Base-by-base conservation (phyloP, 23 tunicate genomes). In the Trididemnum clinides region DNA sequence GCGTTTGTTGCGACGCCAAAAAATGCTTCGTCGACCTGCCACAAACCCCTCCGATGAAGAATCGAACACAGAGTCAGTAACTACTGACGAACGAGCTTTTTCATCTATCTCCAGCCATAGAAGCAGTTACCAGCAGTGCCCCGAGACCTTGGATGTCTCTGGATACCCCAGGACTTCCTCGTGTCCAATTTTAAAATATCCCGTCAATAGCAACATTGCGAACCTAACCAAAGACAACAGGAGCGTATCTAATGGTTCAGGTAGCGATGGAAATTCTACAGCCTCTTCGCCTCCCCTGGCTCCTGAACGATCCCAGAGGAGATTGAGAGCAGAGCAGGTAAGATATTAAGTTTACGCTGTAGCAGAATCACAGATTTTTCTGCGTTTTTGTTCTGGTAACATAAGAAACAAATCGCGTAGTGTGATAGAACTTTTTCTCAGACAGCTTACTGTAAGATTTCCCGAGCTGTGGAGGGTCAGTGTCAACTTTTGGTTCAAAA, bases 51-150 rank as follows among this genome's bases (percentile, higher is more conserved):
- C 89, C 64, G 95, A 90, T 50, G 95, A 90, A 34, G 95, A 90
- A 85, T 90, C 95, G 6, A 90, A 90, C 86, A 90, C 95, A 26
- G 95, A 90, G 50, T 90, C 95, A 0, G 84, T 90, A 27, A 76
- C 84, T 7, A 84, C 89, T 6, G 95, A 90, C 64, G 95, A 90
- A 7, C 85, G 89, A 28, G 75, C 79, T 7, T 70, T 72, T 58
- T 90, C 95, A 34, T 71, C 87, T n/a, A 39, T 79, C 15, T 90
- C 95, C 12, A 90, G 95, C 58, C 87, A 76, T 28, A 80, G 85
- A 2, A 65, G 89, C 19, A 80, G 85, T 71, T 39, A 12, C 25
- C 6, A 37, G 33, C 7, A 15, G 12, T 36, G 22, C 33, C 2
- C 28, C 57, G 80, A 73, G 3, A 10, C 54, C 28, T 19, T 28